Base-by-base conservation (phyloP, 2,797 vertebrate genomes). In the Zenarchopterus dispar region DNA sequence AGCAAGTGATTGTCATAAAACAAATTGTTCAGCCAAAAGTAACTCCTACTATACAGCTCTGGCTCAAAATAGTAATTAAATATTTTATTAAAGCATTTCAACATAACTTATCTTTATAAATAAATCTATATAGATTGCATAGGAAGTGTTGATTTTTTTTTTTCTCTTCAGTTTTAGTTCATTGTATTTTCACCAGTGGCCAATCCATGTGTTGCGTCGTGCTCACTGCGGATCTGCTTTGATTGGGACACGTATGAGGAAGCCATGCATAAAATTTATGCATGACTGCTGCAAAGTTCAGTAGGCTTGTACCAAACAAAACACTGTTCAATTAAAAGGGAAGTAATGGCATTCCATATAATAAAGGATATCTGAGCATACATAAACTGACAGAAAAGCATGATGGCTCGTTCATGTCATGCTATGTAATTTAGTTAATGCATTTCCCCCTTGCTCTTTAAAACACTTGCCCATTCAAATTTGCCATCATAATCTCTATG, bases 401-500 rank as follows among this genome's bases (percentile, higher is more conserved):
- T 58, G 75, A 87, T 82, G 88, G 85, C 89, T 87, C 89, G 84
- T 89, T 91, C 84, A 73, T 73, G 86, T 88, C 90, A 87, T 86
- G 91, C 91, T 87, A 87, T 90, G 90, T 91, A 91, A 93, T 93
- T 93, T 92, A 89, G 90, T 81, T 93, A 93, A 93, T 93, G 90
- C 89, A 78, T 91, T 91, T 91, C 87, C 89, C 86, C 86, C 88
- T 70, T 85, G 91, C 88, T 93, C 93, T 95, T 95, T 96, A 95
- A 96, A 94, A 93, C 81, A 93, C 92, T 89, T 83, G 87, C 88
- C 89, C 90, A 93, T 92, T 94, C 89, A 94, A 95, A 95, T 93
- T 86, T 93, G 92, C 93, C 94, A 86, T 93, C 93, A 93, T 95
- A 96, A 96, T 96, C 93, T 95, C 93, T 93, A 93, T 95, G 94